phyloP scores from a whole-genome alignment of 2,888 invertebrate species.

The Brachypterus glaber region DNA sequence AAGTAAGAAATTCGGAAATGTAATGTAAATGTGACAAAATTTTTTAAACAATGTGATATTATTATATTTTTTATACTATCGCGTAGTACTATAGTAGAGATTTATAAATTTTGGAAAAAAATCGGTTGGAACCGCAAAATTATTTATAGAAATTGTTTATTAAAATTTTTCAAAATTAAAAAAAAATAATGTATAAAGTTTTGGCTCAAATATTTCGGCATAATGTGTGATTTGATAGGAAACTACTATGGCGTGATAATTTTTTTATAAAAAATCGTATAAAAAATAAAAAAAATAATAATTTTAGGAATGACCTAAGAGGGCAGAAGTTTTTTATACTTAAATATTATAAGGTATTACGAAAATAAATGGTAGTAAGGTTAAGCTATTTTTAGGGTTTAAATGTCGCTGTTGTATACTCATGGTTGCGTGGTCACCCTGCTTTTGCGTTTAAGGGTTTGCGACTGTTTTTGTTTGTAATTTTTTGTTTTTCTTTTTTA shows the following conservation, averaged over 20 bases:
- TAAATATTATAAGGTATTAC: slow-evolving; percentile 25
- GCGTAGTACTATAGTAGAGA: too few species aligned
- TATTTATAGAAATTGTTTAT: slow-evolving; percentile 3
- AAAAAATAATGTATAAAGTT: too few species aligned
- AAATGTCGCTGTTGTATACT: slow-evolving; percentile 18
- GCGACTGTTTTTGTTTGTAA: too few species aligned
- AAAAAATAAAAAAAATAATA: slow-evolving; percentile 22
- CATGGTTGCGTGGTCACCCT: slow-evolving; percentile 36
- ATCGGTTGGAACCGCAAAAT: neutral
- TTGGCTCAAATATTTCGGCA: slow-evolving; percentile 2
- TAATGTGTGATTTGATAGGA: slow-evolving; percentile 18
- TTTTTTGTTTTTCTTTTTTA: too few species aligned
- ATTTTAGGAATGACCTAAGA: too few species aligned
- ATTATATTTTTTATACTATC: too few species aligned
- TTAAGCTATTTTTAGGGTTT: slow-evolving; percentile 20
- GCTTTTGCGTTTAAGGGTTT: slow-evolving; percentile 32
- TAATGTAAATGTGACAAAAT: too few species aligned
- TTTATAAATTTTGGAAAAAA: too few species aligned
- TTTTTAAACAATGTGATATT: too few species aligned
- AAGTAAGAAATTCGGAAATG: too few species aligned
- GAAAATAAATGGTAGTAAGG: slow-evolving; percentile 24
- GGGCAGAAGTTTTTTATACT: slow-evolving; percentile 2
- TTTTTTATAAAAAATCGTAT: slow-evolving; percentile 23
- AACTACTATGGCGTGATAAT: slow-evolving; percentile 29
- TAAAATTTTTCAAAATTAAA: too few species aligned